Percentiles rank a stretch among this genome's conserved stretches.
Evolutionary conservation across 1,140 invertebrate species (phyloP).

Genomic region (Drosophila lacertosa): DNA sequence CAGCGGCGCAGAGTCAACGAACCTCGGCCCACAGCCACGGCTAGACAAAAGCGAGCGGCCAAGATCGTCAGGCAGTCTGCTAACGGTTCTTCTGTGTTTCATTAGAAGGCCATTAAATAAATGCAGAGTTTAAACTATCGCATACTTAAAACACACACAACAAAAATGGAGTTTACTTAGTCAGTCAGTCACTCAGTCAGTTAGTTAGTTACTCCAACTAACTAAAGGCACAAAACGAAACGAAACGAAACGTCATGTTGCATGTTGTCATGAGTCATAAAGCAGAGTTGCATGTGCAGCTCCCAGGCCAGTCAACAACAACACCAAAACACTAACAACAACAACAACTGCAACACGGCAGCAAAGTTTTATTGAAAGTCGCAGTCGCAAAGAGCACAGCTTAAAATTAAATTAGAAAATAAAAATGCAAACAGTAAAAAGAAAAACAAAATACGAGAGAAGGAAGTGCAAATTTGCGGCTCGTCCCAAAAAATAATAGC

Average conservation of each 20-base stretch:
- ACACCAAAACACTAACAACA: conserved; percentile 36
- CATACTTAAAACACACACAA: conserved; percentile 18
- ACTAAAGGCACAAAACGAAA: conserved; percentile 40
- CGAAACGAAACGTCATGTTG: conserved; percentile 62
- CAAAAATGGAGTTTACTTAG: conserved; percentile 30
- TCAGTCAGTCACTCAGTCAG: conserved; percentile 26
- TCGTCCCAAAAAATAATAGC: not conserved
- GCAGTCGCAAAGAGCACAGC: conserved; percentile 47
- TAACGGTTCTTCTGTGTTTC: conserved; percentile 44
- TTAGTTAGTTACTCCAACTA: conserved; percentile 35
- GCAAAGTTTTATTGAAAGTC: conserved; percentile 54
- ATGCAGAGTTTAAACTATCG: conserved; percentile 52
- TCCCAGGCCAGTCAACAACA: conserved; percentile 32
- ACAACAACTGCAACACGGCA: conserved; percentile 35
- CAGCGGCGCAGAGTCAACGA: conserved; percentile 66
- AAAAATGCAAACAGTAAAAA: conserved; percentile 49
- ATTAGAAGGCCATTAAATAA: conserved; percentile 55
- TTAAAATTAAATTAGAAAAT: conserved; percentile 77
- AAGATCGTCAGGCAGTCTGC: conserved; percentile 17
- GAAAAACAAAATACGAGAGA: conserved; percentile 31
- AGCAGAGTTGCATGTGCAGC: conserved; percentile 73
- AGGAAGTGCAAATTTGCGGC: conserved; percentile 33
- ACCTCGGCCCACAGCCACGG: conserved; percentile 49
- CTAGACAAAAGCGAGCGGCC: not conserved
- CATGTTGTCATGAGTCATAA: conserved; percentile 82